Percentiles rank a stretch among this genome's conserved stretches.
phyloP scores from a whole-genome alignment of 2,888 invertebrate species.

The Strigamia transsilvanica region DNA sequence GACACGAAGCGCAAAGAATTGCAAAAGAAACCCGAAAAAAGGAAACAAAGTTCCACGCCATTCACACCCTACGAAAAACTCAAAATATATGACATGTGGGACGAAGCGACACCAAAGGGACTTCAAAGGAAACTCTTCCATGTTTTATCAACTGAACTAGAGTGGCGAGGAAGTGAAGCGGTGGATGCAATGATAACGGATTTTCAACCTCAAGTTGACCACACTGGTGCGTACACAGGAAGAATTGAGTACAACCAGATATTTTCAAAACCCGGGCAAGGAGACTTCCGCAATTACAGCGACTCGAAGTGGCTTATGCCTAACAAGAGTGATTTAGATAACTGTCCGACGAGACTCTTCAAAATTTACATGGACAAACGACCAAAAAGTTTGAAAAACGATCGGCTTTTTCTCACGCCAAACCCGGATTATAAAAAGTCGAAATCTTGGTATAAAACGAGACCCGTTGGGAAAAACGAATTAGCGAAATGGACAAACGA shows the following conservation, averaged over 20 bases:
- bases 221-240: not conserved
- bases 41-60: not conserved
- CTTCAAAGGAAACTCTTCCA: slow-evolving; percentile 15
- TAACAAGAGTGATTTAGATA: not conserved
- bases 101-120: slow-evolving; percentile 3
- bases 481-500: not conserved
- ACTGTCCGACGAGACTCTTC: not conserved
- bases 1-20: slow-evolving; percentile 15
- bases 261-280: not conserved
- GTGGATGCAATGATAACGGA: not conserved
- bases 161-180: not conserved
- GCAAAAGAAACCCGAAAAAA: not conserved
- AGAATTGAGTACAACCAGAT: not conserved
- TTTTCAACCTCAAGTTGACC: not conserved
- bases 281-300: not conserved
- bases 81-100: not conserved
- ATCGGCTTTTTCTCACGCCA: not conserved
- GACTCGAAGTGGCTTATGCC: not conserved
- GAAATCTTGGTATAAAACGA: not conserved
- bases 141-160: not conserved
- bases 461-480: not conserved
- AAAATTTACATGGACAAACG: not conserved
- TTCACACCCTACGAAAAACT: not conserved
- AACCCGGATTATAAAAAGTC: not conserved
- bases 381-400: not conserved